Conservation (phyloP, 2,797 vertebrate genomes). For the Squalus acanthias region DNA sequence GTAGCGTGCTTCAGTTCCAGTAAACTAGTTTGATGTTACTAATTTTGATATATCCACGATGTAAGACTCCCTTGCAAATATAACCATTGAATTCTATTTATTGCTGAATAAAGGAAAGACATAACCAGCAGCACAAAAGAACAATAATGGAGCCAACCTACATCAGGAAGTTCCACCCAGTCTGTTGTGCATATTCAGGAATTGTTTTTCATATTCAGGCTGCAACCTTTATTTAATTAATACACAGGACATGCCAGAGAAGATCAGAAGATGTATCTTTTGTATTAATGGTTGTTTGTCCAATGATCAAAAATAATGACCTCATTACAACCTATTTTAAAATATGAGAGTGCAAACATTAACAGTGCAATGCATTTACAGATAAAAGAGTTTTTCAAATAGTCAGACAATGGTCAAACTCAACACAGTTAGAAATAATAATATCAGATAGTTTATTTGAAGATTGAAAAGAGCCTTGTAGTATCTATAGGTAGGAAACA, state of each 20-base stretch:
- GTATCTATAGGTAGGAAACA: background rate
- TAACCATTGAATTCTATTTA: background rate
- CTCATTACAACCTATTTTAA: background rate
- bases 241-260: background rate
- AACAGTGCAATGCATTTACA: too few species aligned
- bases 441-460: background rate
- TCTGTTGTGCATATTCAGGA: constrained; percentile 46
- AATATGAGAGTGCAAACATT: background rate
- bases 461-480: background rate
- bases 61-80: background rate
- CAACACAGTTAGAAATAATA: too few species aligned
- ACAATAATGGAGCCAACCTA: background rate
- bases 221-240: constrained; percentile 45
- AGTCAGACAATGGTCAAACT: background rate
- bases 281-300: background rate
- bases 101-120: background rate
- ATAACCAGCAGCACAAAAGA: background rate
- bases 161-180: constrained; percentile 46
- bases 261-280: background rate
- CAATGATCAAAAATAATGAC: background rate
- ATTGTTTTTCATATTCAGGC: constrained; percentile 50
- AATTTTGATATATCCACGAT: background rate
- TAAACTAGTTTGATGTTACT: background rate
- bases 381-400: background rate
- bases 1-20: background rate